Percentiles rank a stretch among this genome's conserved stretches.
Evolutionary conservation across 2,113 vertebrate species (phyloP).

Genomic region (Phyllopteryx taeniolatus): DNA sequence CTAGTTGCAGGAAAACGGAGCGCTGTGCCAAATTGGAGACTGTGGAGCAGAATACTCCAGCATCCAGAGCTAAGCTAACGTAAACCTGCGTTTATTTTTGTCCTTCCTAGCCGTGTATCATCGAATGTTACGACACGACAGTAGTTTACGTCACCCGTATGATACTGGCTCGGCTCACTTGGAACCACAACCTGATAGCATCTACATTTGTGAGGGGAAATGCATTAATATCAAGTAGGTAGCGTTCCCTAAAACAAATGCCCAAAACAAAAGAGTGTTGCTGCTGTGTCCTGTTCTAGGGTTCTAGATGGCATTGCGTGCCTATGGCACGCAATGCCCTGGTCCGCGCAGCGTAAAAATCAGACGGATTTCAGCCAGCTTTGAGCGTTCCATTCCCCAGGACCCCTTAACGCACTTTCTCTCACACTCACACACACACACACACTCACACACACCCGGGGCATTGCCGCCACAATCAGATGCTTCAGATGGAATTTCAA

Average conservation of each 20-base stretch:
- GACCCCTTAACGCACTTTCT: background rate
- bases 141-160: background rate
- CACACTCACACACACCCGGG: background rate
- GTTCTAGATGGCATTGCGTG: background rate
- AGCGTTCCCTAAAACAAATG: background rate
- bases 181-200: too few relatives aligned
- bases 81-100: background rate
- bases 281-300: background rate
- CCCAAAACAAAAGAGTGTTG: background rate
- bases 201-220: too few relatives aligned
- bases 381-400: background rate
- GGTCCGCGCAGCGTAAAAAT: background rate
- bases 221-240: background rate
- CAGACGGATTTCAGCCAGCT: background rate
- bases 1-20: too few relatives aligned
- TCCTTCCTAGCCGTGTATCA: too few relatives aligned
- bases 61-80: background rate
- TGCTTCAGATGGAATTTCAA: conserved; percentile 6
- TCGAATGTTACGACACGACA: too few relatives aligned
- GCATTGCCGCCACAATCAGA: background rate
- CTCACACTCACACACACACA: background rate
- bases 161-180: background rate
- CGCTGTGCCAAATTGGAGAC: too few relatives aligned
- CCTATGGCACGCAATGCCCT: background rate
- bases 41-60: too few relatives aligned